A percentile compares a stretch with the other conserved stretches of the same genome.
phyloP scores from a whole-genome alignment of 2,113 vertebrate genomes.

The Melierax canorus region DNA sequence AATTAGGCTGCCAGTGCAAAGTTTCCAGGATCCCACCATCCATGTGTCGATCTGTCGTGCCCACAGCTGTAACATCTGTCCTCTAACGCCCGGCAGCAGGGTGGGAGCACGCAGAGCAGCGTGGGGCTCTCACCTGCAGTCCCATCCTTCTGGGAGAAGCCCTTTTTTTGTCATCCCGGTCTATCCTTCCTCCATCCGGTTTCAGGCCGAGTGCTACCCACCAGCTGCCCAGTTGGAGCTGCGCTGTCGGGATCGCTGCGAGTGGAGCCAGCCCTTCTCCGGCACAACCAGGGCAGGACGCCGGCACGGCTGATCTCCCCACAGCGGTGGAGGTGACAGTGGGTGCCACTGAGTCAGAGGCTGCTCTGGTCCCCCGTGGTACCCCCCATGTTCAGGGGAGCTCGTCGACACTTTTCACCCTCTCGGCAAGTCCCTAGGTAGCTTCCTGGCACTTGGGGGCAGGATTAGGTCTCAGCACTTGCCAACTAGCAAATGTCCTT shows the following conservation, averaged over 20 bases:
- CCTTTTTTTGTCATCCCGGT: neutral
- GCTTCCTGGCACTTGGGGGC: neutral
- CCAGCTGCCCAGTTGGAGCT: neutral
- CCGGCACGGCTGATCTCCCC: accelerated
- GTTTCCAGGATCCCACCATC: neutral
- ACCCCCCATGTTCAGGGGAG: neutral
- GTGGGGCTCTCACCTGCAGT: neutral
- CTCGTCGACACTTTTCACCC: neutral
- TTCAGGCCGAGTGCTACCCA: neutral
- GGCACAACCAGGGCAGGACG: neutral
- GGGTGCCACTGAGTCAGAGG: accelerated
- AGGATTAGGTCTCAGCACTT: neutral
- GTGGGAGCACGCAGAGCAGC: accelerated
- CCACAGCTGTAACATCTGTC: neutral
- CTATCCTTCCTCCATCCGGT: neutral
- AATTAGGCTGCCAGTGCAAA: neutral
- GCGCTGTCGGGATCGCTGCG: accelerated
- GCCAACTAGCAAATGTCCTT: neutral
- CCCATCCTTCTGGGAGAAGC: neutral
- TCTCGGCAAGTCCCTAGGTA: neutral
- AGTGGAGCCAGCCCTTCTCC: neutral
- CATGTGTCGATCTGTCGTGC: accelerated
- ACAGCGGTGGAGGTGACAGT: accelerated
- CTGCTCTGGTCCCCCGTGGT: neutral
- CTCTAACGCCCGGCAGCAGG: neutral